A percentile compares a stretch with the other conserved stretches of the same genome.
These are phyloP conservation scores for Hemistola chrysoprasaria DNA, from an alignment of 2,888 invertebrate species.

Conservation along the genomic window DNA sequence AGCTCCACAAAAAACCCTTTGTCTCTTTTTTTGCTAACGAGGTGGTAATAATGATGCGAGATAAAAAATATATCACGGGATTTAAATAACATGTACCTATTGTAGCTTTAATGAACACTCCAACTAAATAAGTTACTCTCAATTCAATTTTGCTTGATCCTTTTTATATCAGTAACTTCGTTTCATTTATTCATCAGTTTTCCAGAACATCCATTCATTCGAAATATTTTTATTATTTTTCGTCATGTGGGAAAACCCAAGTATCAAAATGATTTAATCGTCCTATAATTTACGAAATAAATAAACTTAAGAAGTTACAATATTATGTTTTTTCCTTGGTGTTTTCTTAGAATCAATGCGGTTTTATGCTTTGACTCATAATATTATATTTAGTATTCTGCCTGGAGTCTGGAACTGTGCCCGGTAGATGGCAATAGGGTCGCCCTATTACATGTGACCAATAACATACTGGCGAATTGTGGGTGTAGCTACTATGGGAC, in stretches of 20 bases:
- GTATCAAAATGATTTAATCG: slow-evolving; percentile 1
- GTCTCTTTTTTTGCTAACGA: slow-evolving; percentile 51
- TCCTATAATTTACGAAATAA: background rate
- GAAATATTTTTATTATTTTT: no score
- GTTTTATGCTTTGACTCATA: slow-evolving; percentile 18
- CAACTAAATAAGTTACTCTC: no score
- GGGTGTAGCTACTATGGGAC: no score
- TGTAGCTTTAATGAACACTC: slow-evolving; percentile 25
- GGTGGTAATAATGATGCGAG: slow-evolving; percentile 39
- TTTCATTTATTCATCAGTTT: no score
- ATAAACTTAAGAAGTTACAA: slow-evolving; percentile 1
- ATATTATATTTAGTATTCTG: no score
- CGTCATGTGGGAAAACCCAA: slow-evolving; percentile 7
- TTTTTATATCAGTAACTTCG: no score
- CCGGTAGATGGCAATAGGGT: no score
- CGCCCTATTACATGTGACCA: no score
- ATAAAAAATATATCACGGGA: slow-evolving; percentile 37
- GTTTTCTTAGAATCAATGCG: slow-evolving; percentile 33
- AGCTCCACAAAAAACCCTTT: slow-evolving; percentile 46
- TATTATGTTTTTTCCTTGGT: slow-evolving; percentile 30
- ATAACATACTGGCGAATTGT: no score
- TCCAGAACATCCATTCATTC: no score
- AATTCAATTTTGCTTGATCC: no score
- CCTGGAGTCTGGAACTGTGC: no score
- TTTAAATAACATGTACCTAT: slow-evolving; percentile 38